Percentiles rank a stretch among this genome's conserved stretches.
phyloP scores from a whole-genome alignment of 2,888 invertebrate species.

The Homarus gammarus region DNA sequence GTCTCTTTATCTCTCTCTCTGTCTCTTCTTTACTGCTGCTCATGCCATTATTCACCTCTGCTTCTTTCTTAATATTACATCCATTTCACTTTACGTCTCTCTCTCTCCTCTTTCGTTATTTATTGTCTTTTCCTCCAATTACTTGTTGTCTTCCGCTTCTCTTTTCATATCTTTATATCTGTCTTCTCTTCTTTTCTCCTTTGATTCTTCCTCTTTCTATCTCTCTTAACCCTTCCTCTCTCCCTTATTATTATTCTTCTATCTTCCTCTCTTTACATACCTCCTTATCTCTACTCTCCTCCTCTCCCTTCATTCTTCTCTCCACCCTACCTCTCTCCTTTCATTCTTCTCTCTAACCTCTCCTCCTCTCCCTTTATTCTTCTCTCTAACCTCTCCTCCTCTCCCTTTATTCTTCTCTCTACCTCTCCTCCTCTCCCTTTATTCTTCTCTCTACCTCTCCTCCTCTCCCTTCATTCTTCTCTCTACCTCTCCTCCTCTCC shows the following conservation, averaged over 20 bases:
- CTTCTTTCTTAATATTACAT: not conserved
- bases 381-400: not conserved
- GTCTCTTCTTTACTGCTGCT: not conserved
- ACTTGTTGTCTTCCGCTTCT: no score
- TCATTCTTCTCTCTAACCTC: not conserved
- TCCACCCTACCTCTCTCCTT: no score
- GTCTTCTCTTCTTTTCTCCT: no score
- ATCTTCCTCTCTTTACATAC: no score
- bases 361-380: not conserved
- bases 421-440: not conserved
- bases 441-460: not conserved
- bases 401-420: not conserved
- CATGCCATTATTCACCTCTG: not conserved
- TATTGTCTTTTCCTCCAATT: no score
- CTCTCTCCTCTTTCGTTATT: no score
- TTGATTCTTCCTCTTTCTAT: no score
- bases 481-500: not conserved
- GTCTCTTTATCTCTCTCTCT: slow-evolving; percentile 20
- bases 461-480: not conserved
- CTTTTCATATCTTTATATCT: no score
- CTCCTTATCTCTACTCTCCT: no score
- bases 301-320: not conserved
- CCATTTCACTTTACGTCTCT: no score
- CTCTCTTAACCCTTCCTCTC: no score
- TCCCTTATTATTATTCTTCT: no score